Evolutionary conservation across 2,888 invertebrate genomes (phyloP).

Genomic region (Conops quadrifasciatus): DNA sequence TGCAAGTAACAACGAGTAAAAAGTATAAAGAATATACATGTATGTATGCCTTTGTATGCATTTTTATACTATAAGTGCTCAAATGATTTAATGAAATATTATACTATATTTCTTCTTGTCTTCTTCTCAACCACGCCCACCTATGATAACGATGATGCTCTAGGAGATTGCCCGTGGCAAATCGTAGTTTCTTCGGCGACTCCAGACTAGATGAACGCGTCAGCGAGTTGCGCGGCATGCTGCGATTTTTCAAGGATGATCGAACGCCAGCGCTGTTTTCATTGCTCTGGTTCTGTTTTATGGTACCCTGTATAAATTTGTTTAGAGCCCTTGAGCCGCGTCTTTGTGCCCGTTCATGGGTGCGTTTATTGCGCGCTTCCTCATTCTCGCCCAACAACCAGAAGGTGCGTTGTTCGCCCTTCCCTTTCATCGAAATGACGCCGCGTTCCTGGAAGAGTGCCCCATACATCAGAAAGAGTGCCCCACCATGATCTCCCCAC

Average conservation of each 20-base stretch:
- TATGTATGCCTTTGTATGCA: no score
- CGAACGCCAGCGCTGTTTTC: slow-evolving; percentile 65
- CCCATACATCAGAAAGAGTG: not conserved
- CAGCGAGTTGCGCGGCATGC: slow-evolving; percentile 67
- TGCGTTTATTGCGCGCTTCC: slow-evolving; percentile 69
- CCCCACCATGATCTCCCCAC: not conserved
- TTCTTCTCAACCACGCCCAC: slow-evolving; percentile 43
- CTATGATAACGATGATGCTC: slow-evolving; percentile 65
- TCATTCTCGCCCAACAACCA: slow-evolving; percentile 83
- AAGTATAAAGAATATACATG: no score
- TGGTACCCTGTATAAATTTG: slow-evolving; percentile 62
- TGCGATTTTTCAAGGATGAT: slow-evolving; percentile 76
- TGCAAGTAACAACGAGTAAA: no score
- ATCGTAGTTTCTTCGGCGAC: slow-evolving; percentile 83
- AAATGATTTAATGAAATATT: not conserved
- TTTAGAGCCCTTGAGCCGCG: slow-evolving; percentile 64
- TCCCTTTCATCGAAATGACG: slow-evolving; percentile 82
- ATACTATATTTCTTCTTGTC: not conserved
- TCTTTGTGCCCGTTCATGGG: slow-evolving; percentile 67
- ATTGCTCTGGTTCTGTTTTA: slow-evolving; percentile 54
- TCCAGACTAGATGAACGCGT: slow-evolving; percentile 82
- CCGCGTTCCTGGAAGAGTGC: slow-evolving; percentile 79
- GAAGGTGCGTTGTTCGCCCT: slow-evolving; percentile 83
- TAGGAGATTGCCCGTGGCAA: slow-evolving; percentile 76
- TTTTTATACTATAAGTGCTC: no score